Conservation (phyloP, 2,888 invertebrate genomes). For the Podotricha telesiphe region DNA sequence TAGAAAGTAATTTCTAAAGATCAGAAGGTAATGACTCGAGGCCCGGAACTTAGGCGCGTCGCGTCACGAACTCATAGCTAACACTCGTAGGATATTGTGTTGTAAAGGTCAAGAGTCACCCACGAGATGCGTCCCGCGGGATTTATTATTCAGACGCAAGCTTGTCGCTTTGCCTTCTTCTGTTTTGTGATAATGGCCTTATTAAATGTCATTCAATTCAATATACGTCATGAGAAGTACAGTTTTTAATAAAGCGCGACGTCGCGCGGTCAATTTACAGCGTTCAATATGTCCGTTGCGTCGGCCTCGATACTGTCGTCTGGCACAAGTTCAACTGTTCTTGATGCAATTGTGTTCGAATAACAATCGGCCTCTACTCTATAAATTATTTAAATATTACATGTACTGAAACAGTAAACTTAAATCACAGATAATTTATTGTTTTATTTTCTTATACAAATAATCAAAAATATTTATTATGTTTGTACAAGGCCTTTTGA, state of each 20-base stretch:
- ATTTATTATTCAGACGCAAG: neutral
- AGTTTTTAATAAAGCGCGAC: neutral
- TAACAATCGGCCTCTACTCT: no score
- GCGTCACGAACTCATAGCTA: conserved; percentile 2
- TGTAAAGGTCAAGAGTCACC: neutral
- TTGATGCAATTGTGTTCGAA: neutral
- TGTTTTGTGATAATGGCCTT: no score
- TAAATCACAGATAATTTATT: no score
- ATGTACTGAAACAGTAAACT: no score
- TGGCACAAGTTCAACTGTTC: neutral
- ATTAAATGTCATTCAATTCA: no score
- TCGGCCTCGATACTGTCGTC: neutral
- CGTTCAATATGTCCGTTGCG: neutral
- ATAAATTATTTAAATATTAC: no score
- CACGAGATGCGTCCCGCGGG: neutral
- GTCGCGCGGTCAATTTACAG: neutral
- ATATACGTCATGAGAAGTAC: neutral
- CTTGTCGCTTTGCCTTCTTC: no score
- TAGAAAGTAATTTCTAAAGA: conserved; percentile 20
- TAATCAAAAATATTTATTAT: no score
- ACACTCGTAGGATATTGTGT: neutral
- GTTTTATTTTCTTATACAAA: no score
- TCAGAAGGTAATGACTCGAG: conserved; percentile 31
- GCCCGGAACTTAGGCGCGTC: conserved; percentile 20
- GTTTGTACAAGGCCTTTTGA: no score